These are phyloP conservation scores for Drosophila bunnanda DNA, from an alignment of 2,888 invertebrate genomes.

Conservation along the genomic window DNA sequence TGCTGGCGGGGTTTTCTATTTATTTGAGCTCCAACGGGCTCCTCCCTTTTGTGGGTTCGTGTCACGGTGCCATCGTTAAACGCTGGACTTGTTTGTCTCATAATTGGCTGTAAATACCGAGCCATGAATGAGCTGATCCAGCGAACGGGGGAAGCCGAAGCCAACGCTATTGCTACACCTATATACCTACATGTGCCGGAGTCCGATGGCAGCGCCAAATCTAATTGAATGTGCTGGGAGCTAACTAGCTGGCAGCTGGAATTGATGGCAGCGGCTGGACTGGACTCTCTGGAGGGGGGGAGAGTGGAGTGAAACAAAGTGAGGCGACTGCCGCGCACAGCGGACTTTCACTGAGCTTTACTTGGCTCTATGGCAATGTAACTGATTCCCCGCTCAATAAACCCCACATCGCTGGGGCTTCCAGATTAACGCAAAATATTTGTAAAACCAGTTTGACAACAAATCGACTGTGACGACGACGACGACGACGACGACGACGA, in stretches of 20 bases:
- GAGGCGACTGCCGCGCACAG: slow-evolving; percentile 29
- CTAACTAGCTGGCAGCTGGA: slow-evolving; percentile 29
- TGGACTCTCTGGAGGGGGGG: not conserved
- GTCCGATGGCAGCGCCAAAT: slow-evolving; percentile 61
- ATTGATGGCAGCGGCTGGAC: slow-evolving; percentile 3
- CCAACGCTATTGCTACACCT: slow-evolving; percentile 31
- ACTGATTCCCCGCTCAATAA: slow-evolving; percentile 47
- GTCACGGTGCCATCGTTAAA: slow-evolving; percentile 30
- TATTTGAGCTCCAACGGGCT: not conserved
- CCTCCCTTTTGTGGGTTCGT: slow-evolving; percentile 1
- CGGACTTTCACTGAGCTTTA: slow-evolving; percentile 77
- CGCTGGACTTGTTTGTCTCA: slow-evolving; percentile 68
- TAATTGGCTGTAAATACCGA: slow-evolving; percentile 76
- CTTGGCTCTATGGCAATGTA: slow-evolving; percentile 67
- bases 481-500: slow-evolving; percentile 54
- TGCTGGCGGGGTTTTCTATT: not conserved
- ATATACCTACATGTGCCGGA: slow-evolving; percentile 11
- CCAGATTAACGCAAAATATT: slow-evolving; percentile 79
- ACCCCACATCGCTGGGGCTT: slow-evolving; percentile 31
- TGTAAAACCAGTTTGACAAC: slow-evolving; percentile 80
- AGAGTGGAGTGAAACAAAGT: not conserved
- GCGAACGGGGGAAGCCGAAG: slow-evolving; percentile 38
- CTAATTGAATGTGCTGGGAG: slow-evolving; percentile 74
- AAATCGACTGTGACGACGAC: slow-evolving; percentile 73
- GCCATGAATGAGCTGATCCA: slow-evolving; percentile 55